These are phyloP conservation scores for Cantharis nigra DNA, from an alignment of 2,888 invertebrate species.

Conservation along the genomic window DNA sequence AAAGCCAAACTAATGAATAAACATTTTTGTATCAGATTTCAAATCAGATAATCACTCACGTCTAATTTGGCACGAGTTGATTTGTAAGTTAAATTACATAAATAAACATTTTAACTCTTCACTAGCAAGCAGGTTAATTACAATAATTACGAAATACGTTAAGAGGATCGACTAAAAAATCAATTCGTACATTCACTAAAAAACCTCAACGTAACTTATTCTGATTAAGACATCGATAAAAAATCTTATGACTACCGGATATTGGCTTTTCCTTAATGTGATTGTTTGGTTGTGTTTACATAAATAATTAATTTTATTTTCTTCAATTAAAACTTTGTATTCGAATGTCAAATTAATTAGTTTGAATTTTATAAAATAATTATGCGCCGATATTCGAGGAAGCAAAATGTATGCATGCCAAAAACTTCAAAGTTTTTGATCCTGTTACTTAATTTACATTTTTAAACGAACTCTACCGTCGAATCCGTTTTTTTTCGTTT, in stretches of 20 bases:
- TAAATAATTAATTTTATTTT: not conserved
- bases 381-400: not conserved
- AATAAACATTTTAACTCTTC: constrained; percentile 1
- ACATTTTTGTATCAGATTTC: constrained; percentile 5
- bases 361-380: not conserved
- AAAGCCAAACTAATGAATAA: not conserved
- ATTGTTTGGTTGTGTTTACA: not conserved
- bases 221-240: not conserved
- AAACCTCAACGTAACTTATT: not conserved
- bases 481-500: too few species aligned
- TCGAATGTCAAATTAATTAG: not conserved
- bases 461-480: too few species aligned
- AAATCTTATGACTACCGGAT: not conserved
- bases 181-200: not conserved
- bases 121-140: not conserved
- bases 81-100: constrained; percentile 4
- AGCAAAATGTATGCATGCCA: not conserved
- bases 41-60: constrained; percentile 2
- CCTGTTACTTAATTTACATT: too few species aligned
- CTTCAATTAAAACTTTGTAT: not conserved
- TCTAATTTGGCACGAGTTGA: constrained; percentile 4
- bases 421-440: not conserved
- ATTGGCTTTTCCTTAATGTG: not conserved
- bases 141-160: constrained; percentile 1
- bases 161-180: not conserved